Evolutionary conservation across 2,888 invertebrate genomes (phyloP), one percentile per base, ranked within the genome.

Genomic region (Nemotelus pantherinus): DNA sequence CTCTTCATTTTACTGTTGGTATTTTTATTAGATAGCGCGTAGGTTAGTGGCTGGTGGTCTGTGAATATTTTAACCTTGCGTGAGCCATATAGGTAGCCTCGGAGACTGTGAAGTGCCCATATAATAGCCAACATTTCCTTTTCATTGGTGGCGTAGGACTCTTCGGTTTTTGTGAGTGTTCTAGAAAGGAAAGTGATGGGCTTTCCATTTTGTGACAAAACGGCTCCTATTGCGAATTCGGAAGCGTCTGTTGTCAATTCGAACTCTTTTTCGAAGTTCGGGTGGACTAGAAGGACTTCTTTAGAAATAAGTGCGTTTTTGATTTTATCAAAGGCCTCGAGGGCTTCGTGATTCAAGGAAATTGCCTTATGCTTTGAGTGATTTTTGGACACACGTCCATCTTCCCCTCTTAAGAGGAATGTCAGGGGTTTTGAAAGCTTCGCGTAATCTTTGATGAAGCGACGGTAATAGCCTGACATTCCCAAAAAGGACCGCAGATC

Each of bases 91-190:
- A 48, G 44, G 47, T 6, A n/a, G 39, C 47, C 47, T 2, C 47
- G 39, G 3, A 68, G n/a, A n/a, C 3, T 45, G 3, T 68, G 10
- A 7, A 50, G 9, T 5, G 50, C 5, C 50, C 6, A 50, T 7
- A 50, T 50, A 50, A 68, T 68, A 10, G 68, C 68, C 48, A 68
- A 48, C 47, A 68, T 47, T 68, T 68, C 68, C 25, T 68, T 47
- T 68, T 68, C 68, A 48, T 25, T 25, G 25, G 25, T 25, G 25
- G 25, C 25, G 25, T 25, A 25, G 25, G 25, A 0, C 25, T 25
- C 68, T 9, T 68, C 47, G 9, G 68, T 68, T 48, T 68, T 47
- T 9, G 9, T 48, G 45, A n/a, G 50, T n/a, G 68, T 44, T 68
- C 68, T 6, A 10, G 68, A n/a, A 5, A 60, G 7, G n/a, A 60